Evolutionary conservation across 2,113 vertebrate species (phyloP).

Genomic region (Zosterops pallidus): DNA sequence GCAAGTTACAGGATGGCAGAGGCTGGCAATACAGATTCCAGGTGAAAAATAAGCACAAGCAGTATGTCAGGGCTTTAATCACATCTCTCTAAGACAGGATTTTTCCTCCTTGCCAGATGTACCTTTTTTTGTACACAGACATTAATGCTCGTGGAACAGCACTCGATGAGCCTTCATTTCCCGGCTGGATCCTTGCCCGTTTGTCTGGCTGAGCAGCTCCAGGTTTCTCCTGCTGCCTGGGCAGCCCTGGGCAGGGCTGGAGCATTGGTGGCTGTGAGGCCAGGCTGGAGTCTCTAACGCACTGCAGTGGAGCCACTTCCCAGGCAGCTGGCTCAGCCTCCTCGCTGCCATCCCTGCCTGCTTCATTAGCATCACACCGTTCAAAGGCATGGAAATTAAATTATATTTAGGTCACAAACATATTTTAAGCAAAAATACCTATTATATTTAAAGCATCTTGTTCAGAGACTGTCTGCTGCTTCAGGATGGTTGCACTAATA

Average conservation of each 20-base stretch:
- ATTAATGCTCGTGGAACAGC: background rate
- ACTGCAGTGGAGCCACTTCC: background rate
- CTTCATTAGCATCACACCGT: conserved; percentile 62
- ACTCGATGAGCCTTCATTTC: background rate
- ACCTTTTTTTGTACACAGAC: background rate
- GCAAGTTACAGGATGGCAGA: background rate
- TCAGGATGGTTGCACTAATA: background rate
- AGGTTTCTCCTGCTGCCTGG: background rate
- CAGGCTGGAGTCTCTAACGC: background rate
- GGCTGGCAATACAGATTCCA: background rate
- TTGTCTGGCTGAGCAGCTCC: background rate
- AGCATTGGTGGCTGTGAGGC: background rate
- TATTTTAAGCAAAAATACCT: conserved; percentile 66
- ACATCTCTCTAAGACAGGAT: background rate
- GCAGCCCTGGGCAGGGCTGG: background rate
- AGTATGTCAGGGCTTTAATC: background rate
- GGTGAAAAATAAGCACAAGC: background rate
- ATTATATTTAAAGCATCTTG: conserved; percentile 59
- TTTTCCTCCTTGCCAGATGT: background rate
- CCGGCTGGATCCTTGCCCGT: background rate
- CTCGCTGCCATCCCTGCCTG: conserved; percentile 50
- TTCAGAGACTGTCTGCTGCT: conserved; percentile 47
- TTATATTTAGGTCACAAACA: conserved; percentile 72
- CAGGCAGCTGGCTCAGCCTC: conserved; percentile 59
- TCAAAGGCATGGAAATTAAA: conserved; percentile 71